These are phyloP conservation scores for Sebastes taczanowskii DNA, from an alignment of 2,797 vertebrate genomes.

Conservation along the genomic window DNA sequence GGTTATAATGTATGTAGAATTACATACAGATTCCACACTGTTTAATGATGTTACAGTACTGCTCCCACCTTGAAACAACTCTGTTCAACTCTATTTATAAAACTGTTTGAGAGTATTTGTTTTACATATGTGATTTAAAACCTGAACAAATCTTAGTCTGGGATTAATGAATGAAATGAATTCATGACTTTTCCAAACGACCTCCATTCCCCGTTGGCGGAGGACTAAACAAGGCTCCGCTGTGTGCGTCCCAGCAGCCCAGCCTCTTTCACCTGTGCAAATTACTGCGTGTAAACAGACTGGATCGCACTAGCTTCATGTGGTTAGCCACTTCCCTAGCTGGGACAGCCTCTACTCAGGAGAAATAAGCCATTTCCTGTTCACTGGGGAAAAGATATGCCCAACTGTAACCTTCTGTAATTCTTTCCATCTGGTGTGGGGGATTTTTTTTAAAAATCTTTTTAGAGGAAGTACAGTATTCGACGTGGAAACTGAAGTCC, in stretches of 20 bases:
- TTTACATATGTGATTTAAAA: conserved; percentile 48
- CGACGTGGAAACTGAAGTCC: conserved; percentile 16
- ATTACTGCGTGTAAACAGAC: conserved; percentile 73
- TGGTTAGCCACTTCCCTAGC: conserved; percentile 78
- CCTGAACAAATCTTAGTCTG: conserved; percentile 37
- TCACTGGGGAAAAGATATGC: conserved; percentile 57
- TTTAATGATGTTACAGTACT: conserved; percentile 19
- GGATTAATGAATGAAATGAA: conserved; percentile 63
- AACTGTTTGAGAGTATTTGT: conserved; percentile 25
- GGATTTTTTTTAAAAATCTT: conserved; percentile 46
- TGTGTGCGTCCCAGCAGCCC: conserved; percentile 54
- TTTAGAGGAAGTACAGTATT: conserved; percentile 35
- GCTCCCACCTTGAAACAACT: conserved; percentile 16
- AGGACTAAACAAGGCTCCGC: conserved; percentile 60
- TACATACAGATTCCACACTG: conserved; percentile 1
- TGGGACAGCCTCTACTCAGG: conserved; percentile 67
- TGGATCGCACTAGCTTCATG: conserved; percentile 72
- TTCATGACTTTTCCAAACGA: conserved; percentile 58
- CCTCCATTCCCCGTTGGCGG: conserved; percentile 25
- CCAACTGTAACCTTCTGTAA: conserved; percentile 74
- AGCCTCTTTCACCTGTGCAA: conserved; percentile 79
- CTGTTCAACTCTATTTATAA: conserved; percentile 22
- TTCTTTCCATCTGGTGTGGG: conserved; percentile 67
- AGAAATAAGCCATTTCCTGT: conserved; percentile 80
- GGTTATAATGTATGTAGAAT: not conserved